Base-by-base conservation (phyloP, 2,113 vertebrate genomes). In the Mirounga angustirostris region DNA sequence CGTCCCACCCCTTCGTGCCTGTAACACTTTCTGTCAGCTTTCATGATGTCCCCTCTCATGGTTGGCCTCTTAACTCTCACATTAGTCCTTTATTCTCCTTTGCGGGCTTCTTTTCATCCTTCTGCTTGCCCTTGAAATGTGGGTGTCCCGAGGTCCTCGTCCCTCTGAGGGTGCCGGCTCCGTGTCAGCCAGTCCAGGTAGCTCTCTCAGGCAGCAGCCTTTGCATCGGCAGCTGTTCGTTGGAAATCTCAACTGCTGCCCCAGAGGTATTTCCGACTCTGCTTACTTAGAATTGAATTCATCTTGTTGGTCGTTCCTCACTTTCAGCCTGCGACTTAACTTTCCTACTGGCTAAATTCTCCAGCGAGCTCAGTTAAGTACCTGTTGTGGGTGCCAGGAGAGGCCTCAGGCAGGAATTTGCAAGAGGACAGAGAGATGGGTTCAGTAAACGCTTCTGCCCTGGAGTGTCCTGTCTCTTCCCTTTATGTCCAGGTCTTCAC, bases 151-250 rank as follows among this genome's bases (percentile, higher is more conserved):
- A 24, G 69, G 61, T 16, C 28, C 8, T 54, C 54, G 61, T 43
- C 50, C 61, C 24, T 30, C 19, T 28, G n/a, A 33, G 4, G 24
- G 43, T 36, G 28, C n/a, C 54, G n/a, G 36, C 59, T 22, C 1
- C 10, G 0, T 3, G 22, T 46, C 21, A 0, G 28, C 54, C 13
- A 52, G 65, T 36, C 4, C 1, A 7, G 30, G 3, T 50, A 40
- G 18, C 82, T 67, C 22, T 56, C 54, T 69, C 6, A n/a, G 5
- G 65, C 33, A 9, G 74, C 52, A 59, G 58, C 22, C 36, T 30
- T 71, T 71, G 12, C 0, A 0, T n/a, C 82, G 79, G 56, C 10
- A 50, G 14, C 54, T 54, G 30, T 59, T 85, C 7, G n/a, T 80
- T 88, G 56, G 67, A 80, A 21, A 83, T 33, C 50, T 73, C 61